Percentiles rank a stretch among this genome's conserved stretches.
phyloP scores from a whole-genome alignment of 2,113 vertebrate genomes.

The Gambusia affinis region DNA sequence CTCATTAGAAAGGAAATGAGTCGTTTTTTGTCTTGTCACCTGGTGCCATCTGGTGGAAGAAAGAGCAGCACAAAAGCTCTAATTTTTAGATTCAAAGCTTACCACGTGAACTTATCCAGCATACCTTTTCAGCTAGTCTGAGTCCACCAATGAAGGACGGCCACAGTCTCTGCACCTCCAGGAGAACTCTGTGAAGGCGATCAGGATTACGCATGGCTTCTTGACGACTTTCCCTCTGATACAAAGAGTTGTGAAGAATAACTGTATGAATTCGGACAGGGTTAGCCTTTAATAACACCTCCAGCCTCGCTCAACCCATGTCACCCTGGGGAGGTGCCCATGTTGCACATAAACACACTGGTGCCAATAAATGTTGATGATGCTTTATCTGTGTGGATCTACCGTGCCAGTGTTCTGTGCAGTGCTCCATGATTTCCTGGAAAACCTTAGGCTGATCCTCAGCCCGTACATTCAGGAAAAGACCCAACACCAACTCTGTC shows the following conservation, averaged over 20 bases:
- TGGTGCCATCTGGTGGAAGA: conserved; percentile 57
- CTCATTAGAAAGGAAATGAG: background rate
- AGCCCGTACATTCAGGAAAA: conserved; percentile 70
- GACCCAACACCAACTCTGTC: conserved; percentile 71
- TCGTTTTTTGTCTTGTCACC: background rate
- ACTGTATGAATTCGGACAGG: too few relatives aligned
- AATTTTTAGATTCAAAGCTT: background rate
- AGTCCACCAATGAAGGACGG: conserved; percentile 73
- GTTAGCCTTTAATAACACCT: too few relatives aligned
- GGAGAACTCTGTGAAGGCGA: conserved; percentile 57
- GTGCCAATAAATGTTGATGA: background rate
- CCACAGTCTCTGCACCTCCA: conserved; percentile 74
- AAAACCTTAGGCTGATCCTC: conserved; percentile 69
- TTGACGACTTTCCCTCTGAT: conserved; percentile 33
- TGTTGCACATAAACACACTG: background rate
- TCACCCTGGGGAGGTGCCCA: too few relatives aligned
- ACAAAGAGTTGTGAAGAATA: background rate
- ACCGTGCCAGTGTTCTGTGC: conserved; percentile 78
- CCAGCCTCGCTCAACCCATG: too few relatives aligned
- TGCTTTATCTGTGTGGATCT: background rate
- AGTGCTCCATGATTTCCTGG: conserved; percentile 68
- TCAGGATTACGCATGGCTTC: conserved; percentile 47
- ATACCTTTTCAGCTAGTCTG: conserved; percentile 65
- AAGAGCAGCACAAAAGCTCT: background rate
- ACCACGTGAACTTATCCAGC: background rate